Evolutionary conservation across 2,797 vertebrate genomes (phyloP).

Genomic region (Tragelaphus eurycerus): DNA sequence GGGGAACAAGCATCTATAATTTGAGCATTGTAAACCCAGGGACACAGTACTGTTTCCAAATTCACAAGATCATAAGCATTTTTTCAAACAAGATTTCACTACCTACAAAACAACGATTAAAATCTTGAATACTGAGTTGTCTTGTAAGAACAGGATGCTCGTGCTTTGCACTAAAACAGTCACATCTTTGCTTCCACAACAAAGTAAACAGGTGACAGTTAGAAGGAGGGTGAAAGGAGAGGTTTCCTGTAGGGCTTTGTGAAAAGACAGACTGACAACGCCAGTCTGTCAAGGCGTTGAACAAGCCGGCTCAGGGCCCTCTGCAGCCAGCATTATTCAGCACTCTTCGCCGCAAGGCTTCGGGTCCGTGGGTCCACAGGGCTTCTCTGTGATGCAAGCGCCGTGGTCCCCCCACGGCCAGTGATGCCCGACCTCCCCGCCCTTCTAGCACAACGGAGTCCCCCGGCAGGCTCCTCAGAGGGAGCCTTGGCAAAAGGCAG

Average conservation of each 20-base stretch:
- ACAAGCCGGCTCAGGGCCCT: conserved; percentile 42
- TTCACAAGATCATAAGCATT: background rate
- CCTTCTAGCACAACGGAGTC: conserved; percentile 60
- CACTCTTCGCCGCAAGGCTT: background rate
- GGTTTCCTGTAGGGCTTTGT: conserved; percentile 54
- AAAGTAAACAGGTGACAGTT: conserved; percentile 64
- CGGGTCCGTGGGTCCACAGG: conserved; percentile 75
- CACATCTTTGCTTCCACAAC: conserved; percentile 42
- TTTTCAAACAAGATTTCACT: background rate
- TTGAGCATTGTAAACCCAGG: conserved; percentile 4
- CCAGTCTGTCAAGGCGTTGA: conserved; percentile 22
- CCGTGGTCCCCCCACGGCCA: conserved; percentile 63
- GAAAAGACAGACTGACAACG: conserved; percentile 28
- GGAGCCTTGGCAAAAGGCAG: conserved; percentile 72
- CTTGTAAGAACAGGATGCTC: background rate
- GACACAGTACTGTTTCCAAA: background rate
- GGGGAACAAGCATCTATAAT: background rate
- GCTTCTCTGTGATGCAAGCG: conserved; percentile 60
- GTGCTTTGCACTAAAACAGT: conserved; percentile 49
- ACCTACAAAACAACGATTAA: background rate
- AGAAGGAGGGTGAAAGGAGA: conserved; percentile 57
- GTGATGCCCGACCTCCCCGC: conserved; percentile 72
- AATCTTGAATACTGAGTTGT: background rate
- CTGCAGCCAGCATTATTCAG: conserved; percentile 69
- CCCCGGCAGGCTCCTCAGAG: conserved; percentile 63